phyloP scores from a whole-genome alignment of 1,140 invertebrate species.

The Pristionchus pacificus region DNA sequence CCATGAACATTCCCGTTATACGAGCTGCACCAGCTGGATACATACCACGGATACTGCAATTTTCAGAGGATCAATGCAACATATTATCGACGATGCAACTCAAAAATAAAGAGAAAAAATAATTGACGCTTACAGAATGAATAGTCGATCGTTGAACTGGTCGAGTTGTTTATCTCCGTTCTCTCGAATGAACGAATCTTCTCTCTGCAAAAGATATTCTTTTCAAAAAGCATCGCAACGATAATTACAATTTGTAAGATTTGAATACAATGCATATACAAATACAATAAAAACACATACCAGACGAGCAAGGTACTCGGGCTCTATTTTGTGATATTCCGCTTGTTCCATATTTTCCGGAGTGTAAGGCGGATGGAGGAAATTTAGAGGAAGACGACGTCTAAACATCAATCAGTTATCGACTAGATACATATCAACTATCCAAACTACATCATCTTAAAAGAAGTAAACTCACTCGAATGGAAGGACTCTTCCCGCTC shows the following conservation, averaged over 20 bases:
- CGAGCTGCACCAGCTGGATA: not conserved
- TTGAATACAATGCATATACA: too few relatives aligned
- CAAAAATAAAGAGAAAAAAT: not conserved
- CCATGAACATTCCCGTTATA: conserved; percentile 93
- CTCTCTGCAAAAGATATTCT: too few relatives aligned
- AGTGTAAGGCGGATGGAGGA: not conserved
- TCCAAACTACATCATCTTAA: not conserved
- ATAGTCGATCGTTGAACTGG: not conserved
- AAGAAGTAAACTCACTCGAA: too few relatives aligned
- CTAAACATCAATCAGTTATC: not conserved
- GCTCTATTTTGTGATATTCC: too few relatives aligned
- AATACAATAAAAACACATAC: too few relatives aligned
- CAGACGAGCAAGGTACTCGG: too few relatives aligned
- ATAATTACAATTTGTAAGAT: too few relatives aligned
- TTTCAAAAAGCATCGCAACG: too few relatives aligned
- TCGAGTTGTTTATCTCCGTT: not conserved
- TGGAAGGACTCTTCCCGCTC: too few relatives aligned
- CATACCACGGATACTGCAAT: not conserved
- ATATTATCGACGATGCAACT: too few relatives aligned
- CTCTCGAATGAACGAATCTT: too few relatives aligned
- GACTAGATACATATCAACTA: not conserved
- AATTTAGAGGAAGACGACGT: not conserved
- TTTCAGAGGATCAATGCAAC: too few relatives aligned
- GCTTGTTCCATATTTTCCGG: not conserved
- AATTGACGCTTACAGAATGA: not conserved